Evolutionary conservation across 2,888 invertebrate genomes (phyloP).

Genomic region (Oxytorus armatus): DNA sequence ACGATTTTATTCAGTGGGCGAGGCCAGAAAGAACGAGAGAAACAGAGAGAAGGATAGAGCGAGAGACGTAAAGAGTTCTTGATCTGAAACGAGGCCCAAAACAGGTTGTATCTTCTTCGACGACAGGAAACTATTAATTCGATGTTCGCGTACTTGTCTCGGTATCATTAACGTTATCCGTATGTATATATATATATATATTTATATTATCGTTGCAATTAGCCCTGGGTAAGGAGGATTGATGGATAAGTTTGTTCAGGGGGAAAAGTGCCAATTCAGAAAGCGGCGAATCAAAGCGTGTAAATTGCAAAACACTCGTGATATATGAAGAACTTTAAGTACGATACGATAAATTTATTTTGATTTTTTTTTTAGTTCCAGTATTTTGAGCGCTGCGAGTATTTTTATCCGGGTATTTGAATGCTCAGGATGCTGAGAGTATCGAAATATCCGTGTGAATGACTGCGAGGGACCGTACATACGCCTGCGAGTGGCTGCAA

Average conservation of each 20-base stretch:
- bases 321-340: no score
- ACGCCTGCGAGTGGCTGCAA: no score
- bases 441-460: no score
- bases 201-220: slow-evolving; percentile 21
- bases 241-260: slow-evolving; percentile 22
- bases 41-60: slow-evolving; percentile 1
- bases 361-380: no score
- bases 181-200: not conserved
- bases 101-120: slow-evolving; percentile 58
- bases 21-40: slow-evolving; percentile 40
- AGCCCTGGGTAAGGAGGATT: slow-evolving; percentile 4
- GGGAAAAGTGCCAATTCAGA: slow-evolving; percentile 4
- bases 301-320: no score
- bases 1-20: slow-evolving; percentile 59
- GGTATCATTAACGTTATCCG: slow-evolving; percentile 36
- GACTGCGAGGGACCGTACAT: no score
- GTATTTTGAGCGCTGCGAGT: no score
- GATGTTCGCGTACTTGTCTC: slow-evolving; percentile 50
- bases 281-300: not conserved
- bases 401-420: no score
- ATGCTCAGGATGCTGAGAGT: no score
- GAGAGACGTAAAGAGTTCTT: not conserved
- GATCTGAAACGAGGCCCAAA: slow-evolving; percentile 44
- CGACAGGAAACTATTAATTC: slow-evolving; percentile 63
- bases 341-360: no score